Percentiles rank a stretch among this genome's conserved stretches.
phyloP scores from a whole-genome alignment of 1,140 invertebrate species.

The Potamilus streckersoni region DNA sequence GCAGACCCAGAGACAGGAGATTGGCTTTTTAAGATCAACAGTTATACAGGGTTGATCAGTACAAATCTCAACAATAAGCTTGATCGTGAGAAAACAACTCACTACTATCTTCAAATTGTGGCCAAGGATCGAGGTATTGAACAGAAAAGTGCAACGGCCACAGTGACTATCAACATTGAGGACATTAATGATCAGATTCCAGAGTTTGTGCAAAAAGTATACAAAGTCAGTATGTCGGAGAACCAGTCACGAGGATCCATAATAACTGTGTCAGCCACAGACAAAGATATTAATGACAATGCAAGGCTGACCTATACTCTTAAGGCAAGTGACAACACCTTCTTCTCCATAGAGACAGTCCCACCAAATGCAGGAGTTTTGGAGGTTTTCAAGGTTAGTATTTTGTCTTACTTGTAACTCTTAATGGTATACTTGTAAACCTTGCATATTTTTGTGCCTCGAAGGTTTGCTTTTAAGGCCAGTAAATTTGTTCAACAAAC shows the following conservation, averaged over 20 bases:
- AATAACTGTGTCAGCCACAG: conserved; percentile 48
- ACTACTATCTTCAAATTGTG: conserved; percentile 63
- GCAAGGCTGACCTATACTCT: conserved; percentile 50
- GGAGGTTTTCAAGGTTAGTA: conserved; percentile 44
- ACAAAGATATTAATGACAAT: conserved; percentile 56
- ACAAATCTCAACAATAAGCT: conserved; percentile 42
- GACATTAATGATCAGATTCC: conserved; percentile 46
- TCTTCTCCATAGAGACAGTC: conserved; percentile 47
- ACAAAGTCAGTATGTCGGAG: conserved; percentile 47
- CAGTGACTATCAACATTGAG: conserved; percentile 81
- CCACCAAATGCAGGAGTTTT: conserved; percentile 53
- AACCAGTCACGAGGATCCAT: conserved; percentile 48
- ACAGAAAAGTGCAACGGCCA: conserved; percentile 67
- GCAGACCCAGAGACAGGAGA: conserved; percentile 27
- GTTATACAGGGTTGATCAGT: conserved; percentile 43
- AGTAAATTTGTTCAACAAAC: background rate
- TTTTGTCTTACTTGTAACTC: background rate
- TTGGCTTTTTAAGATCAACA: conserved; percentile 39
- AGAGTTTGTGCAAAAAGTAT: conserved; percentile 46
- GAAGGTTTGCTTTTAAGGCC: no score
- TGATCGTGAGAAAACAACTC: conserved; percentile 41
- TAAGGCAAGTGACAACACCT: conserved; percentile 33
- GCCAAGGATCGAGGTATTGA: conserved; percentile 89
- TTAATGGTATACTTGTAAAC: no score
- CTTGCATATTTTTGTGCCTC: no score